phyloP scores from a whole-genome alignment of 2,797 vertebrate species.

The Pelodytes ibericus region DNA sequence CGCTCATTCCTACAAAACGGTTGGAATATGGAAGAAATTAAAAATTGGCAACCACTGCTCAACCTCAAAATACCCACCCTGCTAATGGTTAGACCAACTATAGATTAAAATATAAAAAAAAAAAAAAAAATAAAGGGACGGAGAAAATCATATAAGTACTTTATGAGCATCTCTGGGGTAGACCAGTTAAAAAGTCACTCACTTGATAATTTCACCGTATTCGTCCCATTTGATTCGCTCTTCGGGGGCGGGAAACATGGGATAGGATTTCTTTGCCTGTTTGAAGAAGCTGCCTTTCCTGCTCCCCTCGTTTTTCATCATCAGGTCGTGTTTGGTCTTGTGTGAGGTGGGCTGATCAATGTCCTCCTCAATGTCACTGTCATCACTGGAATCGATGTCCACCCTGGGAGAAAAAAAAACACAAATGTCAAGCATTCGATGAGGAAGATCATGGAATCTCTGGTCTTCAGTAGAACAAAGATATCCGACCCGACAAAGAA shows the following conservation, averaged over 20 bases:
- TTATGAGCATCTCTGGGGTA: too few species aligned
- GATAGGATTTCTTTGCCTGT: constrained; percentile 97
- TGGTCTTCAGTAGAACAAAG: not conserved
- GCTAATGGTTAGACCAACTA: too few species aligned
- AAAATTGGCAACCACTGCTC: too few species aligned
- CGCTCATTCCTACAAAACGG: too few species aligned
- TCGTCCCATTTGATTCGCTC: constrained; percentile 98
- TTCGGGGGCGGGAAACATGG: constrained; percentile 97
- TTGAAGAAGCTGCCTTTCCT: constrained; percentile 98
- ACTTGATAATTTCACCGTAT: constrained; percentile 98
- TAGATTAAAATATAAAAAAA: too few species aligned
- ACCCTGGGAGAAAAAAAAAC: constrained; percentile 71
- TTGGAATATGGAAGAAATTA: too few species aligned
- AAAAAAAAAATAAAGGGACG: too few species aligned
- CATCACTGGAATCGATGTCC: constrained; percentile 96
- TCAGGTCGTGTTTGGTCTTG: constrained; percentile 95
- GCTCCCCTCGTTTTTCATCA: constrained; percentile 97
- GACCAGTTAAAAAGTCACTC: constrained; percentile 36
- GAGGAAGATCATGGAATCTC: not conserved
- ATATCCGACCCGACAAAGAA: too few species aligned
- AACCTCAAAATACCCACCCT: too few species aligned
- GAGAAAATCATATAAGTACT: too few species aligned
- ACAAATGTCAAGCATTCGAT: not conserved
- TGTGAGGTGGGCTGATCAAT: constrained; percentile 86
- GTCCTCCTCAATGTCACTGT: constrained; percentile 94